Evolutionary conservation across 2,888 invertebrate genomes (phyloP).

Genomic region (Parnassius smintheus): DNA sequence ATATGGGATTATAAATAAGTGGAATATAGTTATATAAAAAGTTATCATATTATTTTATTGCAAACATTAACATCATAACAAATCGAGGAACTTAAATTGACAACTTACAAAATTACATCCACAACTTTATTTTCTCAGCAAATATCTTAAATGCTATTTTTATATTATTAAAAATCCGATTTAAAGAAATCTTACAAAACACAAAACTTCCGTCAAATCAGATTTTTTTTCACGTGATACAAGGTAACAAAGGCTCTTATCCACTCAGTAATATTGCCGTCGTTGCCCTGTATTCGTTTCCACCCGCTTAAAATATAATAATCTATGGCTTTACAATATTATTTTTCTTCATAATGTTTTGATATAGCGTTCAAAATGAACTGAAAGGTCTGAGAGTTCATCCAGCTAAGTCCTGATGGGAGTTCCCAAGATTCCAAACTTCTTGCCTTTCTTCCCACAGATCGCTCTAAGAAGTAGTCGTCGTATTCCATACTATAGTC

Average conservation of each 20-base stretch:
- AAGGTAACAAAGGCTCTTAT: slow-evolving; percentile 52
- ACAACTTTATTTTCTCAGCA: background rate
- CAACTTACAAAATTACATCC: slow-evolving; percentile 23
- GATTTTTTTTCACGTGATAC: slow-evolving; percentile 35
- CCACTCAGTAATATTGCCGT: slow-evolving; percentile 31
- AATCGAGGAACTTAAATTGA: slow-evolving; percentile 47
- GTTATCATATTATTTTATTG: slow-evolving; percentile 33
- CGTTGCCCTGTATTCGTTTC: slow-evolving; percentile 44
- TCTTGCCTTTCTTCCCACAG: slow-evolving; percentile 76
- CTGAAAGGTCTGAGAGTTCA: slow-evolving; percentile 83
- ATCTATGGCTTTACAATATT: slow-evolving; percentile 27
- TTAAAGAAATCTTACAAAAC: slow-evolving; percentile 46
- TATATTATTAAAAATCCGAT: slow-evolving; percentile 39
- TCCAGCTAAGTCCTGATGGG: slow-evolving; percentile 75
- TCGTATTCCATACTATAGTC: slow-evolving; percentile 88
- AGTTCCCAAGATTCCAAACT: slow-evolving; percentile 61
- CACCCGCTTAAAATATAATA: slow-evolving; percentile 23
- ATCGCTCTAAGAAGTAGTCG: slow-evolving; percentile 86
- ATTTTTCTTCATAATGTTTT: slow-evolving; percentile 60
- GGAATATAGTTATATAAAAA: slow-evolving; percentile 1
- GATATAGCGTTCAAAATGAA: slow-evolving; percentile 83
- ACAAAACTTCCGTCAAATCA: slow-evolving; percentile 52
- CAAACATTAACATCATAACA: slow-evolving; percentile 8
- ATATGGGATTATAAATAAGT: background rate
- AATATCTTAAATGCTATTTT: background rate